Conservation (phyloP, 2,888 invertebrate genomes). For the Phyllotreta striolata region DNA sequence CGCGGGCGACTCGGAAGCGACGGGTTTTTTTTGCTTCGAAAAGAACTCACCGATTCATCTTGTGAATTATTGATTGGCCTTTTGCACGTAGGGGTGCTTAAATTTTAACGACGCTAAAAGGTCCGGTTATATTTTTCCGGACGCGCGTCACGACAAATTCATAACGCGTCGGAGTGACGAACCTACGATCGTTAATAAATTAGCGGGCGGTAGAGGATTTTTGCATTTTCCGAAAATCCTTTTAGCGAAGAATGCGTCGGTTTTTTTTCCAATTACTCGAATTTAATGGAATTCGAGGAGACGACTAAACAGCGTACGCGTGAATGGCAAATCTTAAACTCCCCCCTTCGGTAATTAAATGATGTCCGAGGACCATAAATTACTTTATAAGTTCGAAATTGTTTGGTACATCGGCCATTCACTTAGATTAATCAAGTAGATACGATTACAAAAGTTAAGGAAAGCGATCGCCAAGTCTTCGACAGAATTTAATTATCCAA, state of each 20-base stretch:
- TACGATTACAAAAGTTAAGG: slow-evolving; percentile 51
- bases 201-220: slow-evolving; percentile 27
- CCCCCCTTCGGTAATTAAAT: slow-evolving; percentile 51
- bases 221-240: slow-evolving; percentile 5
- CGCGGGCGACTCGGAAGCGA: slow-evolving; percentile 11
- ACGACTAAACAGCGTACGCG: slow-evolving; percentile 35
- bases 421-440: slow-evolving; percentile 53
- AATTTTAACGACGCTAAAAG: slow-evolving; percentile 25
- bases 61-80: slow-evolving; percentile 26
- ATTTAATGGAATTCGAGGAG: slow-evolving; percentile 16
- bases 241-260: too few species aligned
- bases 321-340: slow-evolving; percentile 48
- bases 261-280: slow-evolving; percentile 15
- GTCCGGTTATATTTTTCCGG: slow-evolving; percentile 27
- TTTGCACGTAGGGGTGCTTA: slow-evolving; percentile 13
- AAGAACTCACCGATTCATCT: slow-evolving; percentile 21
- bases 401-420: slow-evolving; percentile 50
- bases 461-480: slow-evolving; percentile 45
- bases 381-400: slow-evolving; percentile 52
- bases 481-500: slow-evolving; percentile 45
- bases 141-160: slow-evolving; percentile 24
- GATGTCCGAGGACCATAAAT: slow-evolving; percentile 54
- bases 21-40: slow-evolving; percentile 7
- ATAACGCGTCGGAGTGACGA: slow-evolving; percentile 25
- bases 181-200: slow-evolving; percentile 25